These are phyloP conservation scores for Apus apus DNA, from an alignment of 2,113 vertebrate genomes.

Conservation along the genomic window DNA sequence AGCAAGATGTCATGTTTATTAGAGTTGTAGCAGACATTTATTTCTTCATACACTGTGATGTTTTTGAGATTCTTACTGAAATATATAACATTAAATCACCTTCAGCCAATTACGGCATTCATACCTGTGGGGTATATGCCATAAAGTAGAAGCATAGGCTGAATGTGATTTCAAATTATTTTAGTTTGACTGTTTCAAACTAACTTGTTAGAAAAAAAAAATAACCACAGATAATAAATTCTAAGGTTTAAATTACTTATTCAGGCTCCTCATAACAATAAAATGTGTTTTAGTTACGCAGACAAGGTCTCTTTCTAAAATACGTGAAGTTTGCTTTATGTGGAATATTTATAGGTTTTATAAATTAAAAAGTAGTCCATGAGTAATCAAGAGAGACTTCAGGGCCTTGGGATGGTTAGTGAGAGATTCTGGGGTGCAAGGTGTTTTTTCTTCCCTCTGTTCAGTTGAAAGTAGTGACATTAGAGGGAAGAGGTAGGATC, in stretches of 20 bases:
- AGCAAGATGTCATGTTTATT: conserved; percentile 25
- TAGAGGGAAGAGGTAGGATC: too few species aligned
- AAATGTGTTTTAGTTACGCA: neutral
- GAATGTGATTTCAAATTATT: neutral
- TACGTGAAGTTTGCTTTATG: neutral
- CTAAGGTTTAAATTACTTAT: neutral
- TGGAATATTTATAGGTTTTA: neutral
- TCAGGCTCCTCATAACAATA: neutral
- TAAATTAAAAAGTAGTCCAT: neutral
- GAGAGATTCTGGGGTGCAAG: too few species aligned
- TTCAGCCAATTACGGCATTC: neutral
- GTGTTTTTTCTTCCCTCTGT: too few species aligned
- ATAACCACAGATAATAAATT: neutral
- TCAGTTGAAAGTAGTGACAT: too few species aligned
- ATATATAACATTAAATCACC: conserved; percentile 46
- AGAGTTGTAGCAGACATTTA: conserved; percentile 31
- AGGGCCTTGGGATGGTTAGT: too few species aligned
- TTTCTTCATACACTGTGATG: neutral
- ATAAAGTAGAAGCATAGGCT: neutral
- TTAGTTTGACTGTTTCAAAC: neutral
- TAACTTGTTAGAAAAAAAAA: neutral
- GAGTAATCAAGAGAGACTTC: neutral
- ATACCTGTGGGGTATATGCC: neutral
- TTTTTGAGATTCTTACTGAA: conserved; percentile 20
- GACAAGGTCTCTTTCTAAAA: neutral